These are phyloP conservation scores for Cyanoramphus novaezelandiae DNA, from an alignment of 2,113 vertebrate genomes.

Conservation along the genomic window DNA sequence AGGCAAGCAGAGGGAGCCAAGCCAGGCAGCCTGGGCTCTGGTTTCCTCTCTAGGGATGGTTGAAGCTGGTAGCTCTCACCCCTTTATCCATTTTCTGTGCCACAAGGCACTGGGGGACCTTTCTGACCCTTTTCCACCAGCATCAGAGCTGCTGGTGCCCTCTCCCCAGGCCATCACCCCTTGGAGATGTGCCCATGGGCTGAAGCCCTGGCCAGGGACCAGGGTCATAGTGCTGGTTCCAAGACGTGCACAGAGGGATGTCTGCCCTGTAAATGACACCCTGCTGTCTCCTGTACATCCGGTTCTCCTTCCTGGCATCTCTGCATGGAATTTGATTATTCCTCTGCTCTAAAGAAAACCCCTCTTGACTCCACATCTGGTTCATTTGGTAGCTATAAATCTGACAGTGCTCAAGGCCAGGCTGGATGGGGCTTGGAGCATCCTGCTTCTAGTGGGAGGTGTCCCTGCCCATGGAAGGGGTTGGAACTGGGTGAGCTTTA, in stretches of 20 bases:
- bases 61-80: background rate
- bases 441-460: background rate
- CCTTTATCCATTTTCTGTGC: background rate
- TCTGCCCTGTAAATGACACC: background rate
- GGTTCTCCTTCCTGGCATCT: background rate
- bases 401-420: background rate
- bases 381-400: background rate
- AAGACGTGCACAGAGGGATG: background rate
- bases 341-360: background rate
- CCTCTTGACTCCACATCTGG: background rate
- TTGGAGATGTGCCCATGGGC: accelerated
- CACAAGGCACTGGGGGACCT: background rate
- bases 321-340: background rate
- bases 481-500: background rate
- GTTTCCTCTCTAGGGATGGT: background rate
- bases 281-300: background rate
- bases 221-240: background rate
- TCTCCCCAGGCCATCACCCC: background rate
- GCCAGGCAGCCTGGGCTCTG: background rate
- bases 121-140: background rate
- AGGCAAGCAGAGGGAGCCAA: background rate
- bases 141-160: background rate
- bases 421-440: background rate
- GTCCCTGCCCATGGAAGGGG: background rate
- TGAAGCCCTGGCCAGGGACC: background rate